A percentile compares a stretch with the other conserved stretches of the same genome.
Conservation (phyloP, 92 coral and sea anemone genomes). For the Umimayanthus chanpuru region DNA sequence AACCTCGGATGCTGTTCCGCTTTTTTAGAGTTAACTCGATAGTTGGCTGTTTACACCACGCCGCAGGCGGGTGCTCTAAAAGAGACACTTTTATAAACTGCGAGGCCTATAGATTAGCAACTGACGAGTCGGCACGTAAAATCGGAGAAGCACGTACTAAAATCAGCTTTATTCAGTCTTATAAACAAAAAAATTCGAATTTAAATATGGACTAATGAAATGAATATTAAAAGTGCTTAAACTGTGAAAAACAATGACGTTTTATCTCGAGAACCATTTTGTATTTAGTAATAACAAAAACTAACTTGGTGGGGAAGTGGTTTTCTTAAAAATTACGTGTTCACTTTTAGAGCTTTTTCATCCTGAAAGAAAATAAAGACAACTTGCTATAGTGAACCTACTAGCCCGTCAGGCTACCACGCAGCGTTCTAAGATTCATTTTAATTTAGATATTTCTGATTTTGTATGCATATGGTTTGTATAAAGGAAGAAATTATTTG, state of each 20-base stretch:
- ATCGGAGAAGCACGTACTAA: background rate
- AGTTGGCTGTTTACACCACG: background rate
- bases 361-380: background rate
- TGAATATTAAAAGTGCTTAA: background rate
- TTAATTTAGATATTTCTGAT: background rate
- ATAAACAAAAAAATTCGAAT: too few species aligned
- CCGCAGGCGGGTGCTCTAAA: too few species aligned
- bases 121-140: background rate
- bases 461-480: background rate
- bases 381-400: background rate
- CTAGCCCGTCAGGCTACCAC: too few species aligned
- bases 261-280: background rate
- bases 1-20: background rate
- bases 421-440: too few species aligned
- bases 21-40: background rate
- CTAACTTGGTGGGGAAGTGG: background rate
- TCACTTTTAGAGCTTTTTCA: too few species aligned
- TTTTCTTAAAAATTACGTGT: background rate
- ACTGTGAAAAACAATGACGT: background rate
- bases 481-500: background rate
- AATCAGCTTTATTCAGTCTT: background rate
- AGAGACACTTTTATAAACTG: too few species aligned
- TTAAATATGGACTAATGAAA: background rate
- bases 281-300: too few species aligned
- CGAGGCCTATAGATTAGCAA: too few species aligned